Percentiles rank a stretch among this genome's conserved stretches.
phyloP scores from a whole-genome alignment of 2,888 invertebrate genomes.

The Seira sanloemensis region DNA sequence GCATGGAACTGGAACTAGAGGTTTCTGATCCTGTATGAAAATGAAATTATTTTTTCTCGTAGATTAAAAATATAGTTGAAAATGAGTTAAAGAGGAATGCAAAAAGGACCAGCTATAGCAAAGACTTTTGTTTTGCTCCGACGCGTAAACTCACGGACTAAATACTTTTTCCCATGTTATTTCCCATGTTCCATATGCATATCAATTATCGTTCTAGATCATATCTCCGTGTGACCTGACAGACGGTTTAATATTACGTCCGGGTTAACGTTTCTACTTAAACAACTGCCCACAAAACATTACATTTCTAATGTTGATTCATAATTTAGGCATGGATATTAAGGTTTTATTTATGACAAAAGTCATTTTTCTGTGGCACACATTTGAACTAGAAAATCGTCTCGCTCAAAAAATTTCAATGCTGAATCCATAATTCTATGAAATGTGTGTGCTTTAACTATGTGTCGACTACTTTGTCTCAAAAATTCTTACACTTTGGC shows the following conservation, averaged over 20 bases:
- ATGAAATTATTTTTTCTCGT: no score
- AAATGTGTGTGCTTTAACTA: slow-evolving; percentile 6
- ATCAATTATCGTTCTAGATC: slow-evolving; percentile 6
- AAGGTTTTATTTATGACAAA: not conserved
- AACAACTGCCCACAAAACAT: not conserved
- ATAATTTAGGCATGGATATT: not conserved
- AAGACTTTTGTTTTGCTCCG: no score
- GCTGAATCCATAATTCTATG: not conserved
- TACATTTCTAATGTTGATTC: slow-evolving; percentile 4
- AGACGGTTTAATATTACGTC: slow-evolving; percentile 9
- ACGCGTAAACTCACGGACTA: not conserved
- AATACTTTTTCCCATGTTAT: no score
- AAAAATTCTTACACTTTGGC: not conserved
- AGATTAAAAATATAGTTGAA: no score
- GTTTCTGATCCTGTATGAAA: no score
- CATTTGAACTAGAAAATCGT: not conserved
- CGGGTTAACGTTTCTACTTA: not conserved
- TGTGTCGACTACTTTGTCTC: not conserved
- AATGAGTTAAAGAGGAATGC: no score
- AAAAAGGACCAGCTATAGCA: no score
- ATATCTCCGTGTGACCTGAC: slow-evolving; percentile 4
- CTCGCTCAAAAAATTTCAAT: not conserved
- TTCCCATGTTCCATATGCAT: not conserved
- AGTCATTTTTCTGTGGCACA: not conserved
- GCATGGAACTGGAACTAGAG: no score